Base-by-base conservation (phyloP, 2,888 invertebrate species). In the Adela reaumurella region DNA sequence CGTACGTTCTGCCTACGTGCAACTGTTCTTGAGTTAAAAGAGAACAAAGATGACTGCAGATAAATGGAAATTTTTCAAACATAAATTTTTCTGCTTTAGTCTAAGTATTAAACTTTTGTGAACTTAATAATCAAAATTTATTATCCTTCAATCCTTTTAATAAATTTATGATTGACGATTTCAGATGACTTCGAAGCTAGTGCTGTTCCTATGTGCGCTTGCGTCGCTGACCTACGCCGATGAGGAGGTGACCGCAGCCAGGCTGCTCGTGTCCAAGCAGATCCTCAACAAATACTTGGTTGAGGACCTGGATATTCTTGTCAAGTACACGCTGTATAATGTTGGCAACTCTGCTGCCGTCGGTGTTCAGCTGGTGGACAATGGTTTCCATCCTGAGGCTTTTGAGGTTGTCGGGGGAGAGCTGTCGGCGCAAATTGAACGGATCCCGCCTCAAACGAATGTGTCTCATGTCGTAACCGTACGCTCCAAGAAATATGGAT, bases 251-350 rank as follows among this genome's bases (percentile, higher is more conserved):
- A 81, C 86, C 45, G 84, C 86, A 48, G 96, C 97, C 17, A 85
- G 90, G 59, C 79, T 98, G 46, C 77, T 98, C 53, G 88, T 95
- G 19, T 92, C 94, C 10, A 98, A 98, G 76, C 92, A 94, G 74
- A 90, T 98, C 61, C 83, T 97, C 52, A 98, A 98, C 68, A 94
- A 92, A 74, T 97, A 95, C 66, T 81, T 98, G 53, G 97, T 99
- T 1, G 97, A 98, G 81, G 90, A 90, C 63, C 93, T 94, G 87
- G 98, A 99, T 68, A 87, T 98, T 59, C 85, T 97, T 53, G 88
- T 98, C 43, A 94, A 97, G 77, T 98, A 98, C 68, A 92, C 91
- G 14, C 81, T 98, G 50, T 95, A 87, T 78, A 98, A 98, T 68
- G 90, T 97, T 52, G 98, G 98, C 46, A 90, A 85, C 52, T 89